Conservation (phyloP, 1,140 invertebrate species). For the Helicoverpa zea region DNA sequence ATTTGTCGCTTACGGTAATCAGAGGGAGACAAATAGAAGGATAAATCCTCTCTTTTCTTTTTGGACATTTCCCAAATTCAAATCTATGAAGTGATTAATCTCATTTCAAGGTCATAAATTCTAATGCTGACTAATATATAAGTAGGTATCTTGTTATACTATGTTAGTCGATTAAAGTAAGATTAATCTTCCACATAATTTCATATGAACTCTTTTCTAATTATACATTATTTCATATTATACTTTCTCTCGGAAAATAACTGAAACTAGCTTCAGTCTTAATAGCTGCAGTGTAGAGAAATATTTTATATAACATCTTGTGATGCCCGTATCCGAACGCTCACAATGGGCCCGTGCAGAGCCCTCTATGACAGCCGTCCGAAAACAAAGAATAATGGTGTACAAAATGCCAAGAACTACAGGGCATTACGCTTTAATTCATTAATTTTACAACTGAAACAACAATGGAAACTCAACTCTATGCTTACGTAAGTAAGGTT, state of each 20-base stretch:
- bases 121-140: no score
- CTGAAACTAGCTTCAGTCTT: background rate
- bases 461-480: conserved; percentile 46
- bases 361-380: conserved; percentile 62
- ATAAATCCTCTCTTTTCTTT: background rate
- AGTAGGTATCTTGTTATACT: no score
- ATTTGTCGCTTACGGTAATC: background rate
- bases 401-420: conserved; percentile 80
- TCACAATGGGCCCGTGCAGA: conserved; percentile 7
- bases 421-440: conserved; percentile 83
- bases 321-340: background rate
- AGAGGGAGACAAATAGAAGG: background rate
- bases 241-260: background rate
- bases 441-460: conserved; percentile 76
- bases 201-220: no score
- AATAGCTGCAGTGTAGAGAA: background rate
- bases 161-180: no score
- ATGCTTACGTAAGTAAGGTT: conserved; percentile 51
- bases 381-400: conserved; percentile 80
- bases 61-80: background rate
- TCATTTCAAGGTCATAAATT: conserved; percentile 4
- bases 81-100: no score
- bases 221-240: no score
- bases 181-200: no score
- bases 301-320: background rate